These are phyloP conservation scores for Sisor rabdophorus DNA, from an alignment of 2,113 vertebrate genomes.

Conservation along the genomic window DNA sequence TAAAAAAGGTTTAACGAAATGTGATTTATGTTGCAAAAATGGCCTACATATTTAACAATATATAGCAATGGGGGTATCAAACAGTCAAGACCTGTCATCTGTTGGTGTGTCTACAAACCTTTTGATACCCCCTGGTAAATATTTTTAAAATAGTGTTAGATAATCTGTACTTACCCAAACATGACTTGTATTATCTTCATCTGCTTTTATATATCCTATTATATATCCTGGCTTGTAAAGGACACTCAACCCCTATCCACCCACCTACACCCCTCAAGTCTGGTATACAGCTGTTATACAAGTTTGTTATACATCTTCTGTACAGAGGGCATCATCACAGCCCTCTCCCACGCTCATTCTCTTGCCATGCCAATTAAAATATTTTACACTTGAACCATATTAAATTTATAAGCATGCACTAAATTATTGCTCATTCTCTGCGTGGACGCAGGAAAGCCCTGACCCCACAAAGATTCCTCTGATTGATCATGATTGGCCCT, in stretches of 20 bases:
- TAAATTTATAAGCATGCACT: conserved; percentile 69
- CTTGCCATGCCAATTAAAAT: conserved; percentile 58
- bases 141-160: background rate
- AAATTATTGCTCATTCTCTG: conserved; percentile 61
- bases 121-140: background rate
- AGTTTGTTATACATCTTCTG: conserved; percentile 30
- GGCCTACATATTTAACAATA: background rate
- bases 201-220: conserved; percentile 21
- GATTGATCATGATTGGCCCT: conserved; percentile 42
- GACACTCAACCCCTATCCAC: background rate
- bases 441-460: conserved; percentile 32
- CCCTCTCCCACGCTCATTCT: conserved; percentile 67
- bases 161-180: conserved; percentile 25
- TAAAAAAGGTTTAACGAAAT: background rate
- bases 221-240: background rate
- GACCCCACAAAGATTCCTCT: conserved; percentile 23
- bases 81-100: too few relatives aligned
- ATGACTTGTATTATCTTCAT: conserved; percentile 30
- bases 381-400: conserved; percentile 62
- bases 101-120: background rate
- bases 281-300: conserved; percentile 34
- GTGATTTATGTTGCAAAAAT: background rate
- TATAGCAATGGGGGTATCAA: background rate
- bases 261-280: background rate
- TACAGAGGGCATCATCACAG: conserved; percentile 53